Percentiles rank a stretch among this genome's conserved stretches.
Evolutionary conservation across 1,140 invertebrate genomes (phyloP).

Genomic region (Pogonus chalceus): DNA sequence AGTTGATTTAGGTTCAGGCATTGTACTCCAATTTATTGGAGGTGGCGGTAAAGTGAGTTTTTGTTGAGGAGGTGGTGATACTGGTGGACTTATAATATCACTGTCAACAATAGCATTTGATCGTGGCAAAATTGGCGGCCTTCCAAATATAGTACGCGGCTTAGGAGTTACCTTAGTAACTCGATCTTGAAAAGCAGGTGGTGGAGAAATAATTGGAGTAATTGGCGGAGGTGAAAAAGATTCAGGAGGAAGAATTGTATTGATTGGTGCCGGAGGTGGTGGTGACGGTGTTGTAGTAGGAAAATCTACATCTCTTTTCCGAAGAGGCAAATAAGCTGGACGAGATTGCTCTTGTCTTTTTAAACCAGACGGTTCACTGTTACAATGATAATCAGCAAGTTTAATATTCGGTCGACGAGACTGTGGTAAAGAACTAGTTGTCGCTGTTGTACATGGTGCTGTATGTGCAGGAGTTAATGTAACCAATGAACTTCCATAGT

Average conservation of each 20-base stretch:
- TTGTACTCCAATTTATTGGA: conserved; percentile 33
- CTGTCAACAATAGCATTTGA: conserved; percentile 46
- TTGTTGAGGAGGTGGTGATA: conserved; percentile 32
- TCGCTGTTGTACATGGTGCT: conserved; percentile 11
- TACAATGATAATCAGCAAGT: conserved; percentile 46
- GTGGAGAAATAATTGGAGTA: conserved; percentile 51
- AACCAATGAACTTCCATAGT: conserved; percentile 26
- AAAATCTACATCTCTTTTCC: conserved; percentile 31
- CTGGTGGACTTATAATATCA: conserved; percentile 42
- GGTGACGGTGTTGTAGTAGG: conserved; percentile 35
- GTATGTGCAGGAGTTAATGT: conserved; percentile 20
- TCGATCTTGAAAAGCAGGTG: conserved; percentile 48
- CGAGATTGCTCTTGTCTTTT: conserved; percentile 12
- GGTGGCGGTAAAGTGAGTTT: conserved; percentile 21
- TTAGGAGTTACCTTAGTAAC: conserved; percentile 28
- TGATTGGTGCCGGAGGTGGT: conserved; percentile 34
- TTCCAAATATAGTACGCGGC: conserved; percentile 31
- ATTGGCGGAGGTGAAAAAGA: conserved; percentile 43
- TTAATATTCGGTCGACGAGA: conserved; percentile 38
- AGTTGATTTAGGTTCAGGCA: conserved; percentile 25
- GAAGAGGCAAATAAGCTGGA: conserved; percentile 23
- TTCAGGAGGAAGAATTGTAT: no score
- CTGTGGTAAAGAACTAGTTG: conserved; percentile 32
- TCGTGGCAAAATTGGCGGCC: conserved; percentile 41
- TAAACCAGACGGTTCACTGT: conserved; percentile 42